Percentiles rank a stretch among this genome's conserved stretches.
Evolutionary conservation across 2,113 vertebrate species (phyloP).

Genomic region (Hiodon alosoides): DNA sequence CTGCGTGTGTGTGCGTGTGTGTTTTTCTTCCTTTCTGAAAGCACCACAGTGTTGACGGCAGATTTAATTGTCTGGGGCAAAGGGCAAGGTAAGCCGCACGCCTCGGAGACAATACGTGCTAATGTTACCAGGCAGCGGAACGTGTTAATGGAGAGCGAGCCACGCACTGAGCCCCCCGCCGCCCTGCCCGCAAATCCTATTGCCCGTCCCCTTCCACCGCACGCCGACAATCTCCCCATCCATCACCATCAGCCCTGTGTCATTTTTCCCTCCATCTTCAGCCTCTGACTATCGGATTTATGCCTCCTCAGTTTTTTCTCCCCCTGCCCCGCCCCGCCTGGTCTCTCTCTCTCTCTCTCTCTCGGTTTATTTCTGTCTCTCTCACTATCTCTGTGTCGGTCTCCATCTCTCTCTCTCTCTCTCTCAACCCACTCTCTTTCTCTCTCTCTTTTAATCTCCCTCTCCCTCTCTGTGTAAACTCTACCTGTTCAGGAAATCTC

Average conservation of each 20-base stretch:
- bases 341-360: background rate
- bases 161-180: background rate
- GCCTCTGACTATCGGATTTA: constrained; percentile 59
- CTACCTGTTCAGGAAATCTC: constrained; percentile 29
- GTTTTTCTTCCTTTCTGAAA: constrained; percentile 24
- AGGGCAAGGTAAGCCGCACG: constrained; percentile 55
- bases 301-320: constrained; percentile 51
- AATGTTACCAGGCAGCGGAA: constrained; percentile 45
- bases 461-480: constrained; percentile 16
- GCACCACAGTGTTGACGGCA: constrained; percentile 37
- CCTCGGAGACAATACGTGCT: constrained; percentile 50
- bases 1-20: background rate
- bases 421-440: background rate
- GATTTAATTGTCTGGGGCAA: constrained; percentile 53
- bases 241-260: constrained; percentile 55
- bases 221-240: constrained; percentile 56
- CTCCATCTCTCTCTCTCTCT: constrained; percentile 22
- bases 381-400: constrained; percentile 11
- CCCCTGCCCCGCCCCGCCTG: constrained; percentile 21
- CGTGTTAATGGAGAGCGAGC: constrained; percentile 49
- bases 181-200: constrained; percentile 43
- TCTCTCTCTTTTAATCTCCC: constrained; percentile 1
- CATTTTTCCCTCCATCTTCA: constrained; percentile 52
- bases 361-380: too few species aligned
- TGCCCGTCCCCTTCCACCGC: constrained; percentile 37